Evolutionary conservation across 2,797 vertebrate species (phyloP).

Genomic region (Nyctibius grandis): DNA sequence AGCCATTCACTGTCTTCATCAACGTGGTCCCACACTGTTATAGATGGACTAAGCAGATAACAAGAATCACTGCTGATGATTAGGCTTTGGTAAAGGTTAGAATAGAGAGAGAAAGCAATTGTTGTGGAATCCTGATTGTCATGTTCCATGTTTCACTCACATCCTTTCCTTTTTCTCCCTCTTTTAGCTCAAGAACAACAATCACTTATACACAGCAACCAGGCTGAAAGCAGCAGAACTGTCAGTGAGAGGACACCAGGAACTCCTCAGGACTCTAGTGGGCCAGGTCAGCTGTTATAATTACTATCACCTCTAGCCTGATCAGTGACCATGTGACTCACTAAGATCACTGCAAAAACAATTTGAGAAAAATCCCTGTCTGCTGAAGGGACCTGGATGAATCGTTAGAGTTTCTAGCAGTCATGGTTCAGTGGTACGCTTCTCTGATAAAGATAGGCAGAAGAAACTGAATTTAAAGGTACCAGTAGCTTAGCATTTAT

Average conservation of each 20-base stretch:
- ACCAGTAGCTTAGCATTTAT: background rate
- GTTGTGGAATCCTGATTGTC: background rate
- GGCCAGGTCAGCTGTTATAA: constrained; percentile 61
- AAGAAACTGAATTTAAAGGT: background rate
- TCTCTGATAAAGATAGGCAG: background rate
- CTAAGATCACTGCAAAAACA: background rate
- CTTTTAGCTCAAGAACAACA: constrained; percentile 55
- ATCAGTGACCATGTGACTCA: background rate
- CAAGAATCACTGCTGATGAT: background rate
- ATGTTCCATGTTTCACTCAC: background rate
- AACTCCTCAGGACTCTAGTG: constrained; percentile 16
- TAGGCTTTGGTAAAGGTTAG: background rate
- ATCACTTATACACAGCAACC: constrained; percentile 56
- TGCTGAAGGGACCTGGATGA: background rate
- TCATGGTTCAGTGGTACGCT: background rate
- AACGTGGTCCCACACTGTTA: background rate
- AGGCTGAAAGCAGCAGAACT: constrained; percentile 72
- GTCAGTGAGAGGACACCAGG: background rate
- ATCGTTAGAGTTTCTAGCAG: background rate
- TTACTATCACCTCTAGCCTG: background rate
- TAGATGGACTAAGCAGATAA: background rate
- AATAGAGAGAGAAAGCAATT: background rate
- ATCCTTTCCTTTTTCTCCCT: background rate
- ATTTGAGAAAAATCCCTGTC: background rate
- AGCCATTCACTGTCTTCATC: background rate